Percentiles rank a stretch among this genome's conserved stretches.
Conservation (phyloP, 1,140 invertebrate species). For the Contarinia nasturtii region DNA sequence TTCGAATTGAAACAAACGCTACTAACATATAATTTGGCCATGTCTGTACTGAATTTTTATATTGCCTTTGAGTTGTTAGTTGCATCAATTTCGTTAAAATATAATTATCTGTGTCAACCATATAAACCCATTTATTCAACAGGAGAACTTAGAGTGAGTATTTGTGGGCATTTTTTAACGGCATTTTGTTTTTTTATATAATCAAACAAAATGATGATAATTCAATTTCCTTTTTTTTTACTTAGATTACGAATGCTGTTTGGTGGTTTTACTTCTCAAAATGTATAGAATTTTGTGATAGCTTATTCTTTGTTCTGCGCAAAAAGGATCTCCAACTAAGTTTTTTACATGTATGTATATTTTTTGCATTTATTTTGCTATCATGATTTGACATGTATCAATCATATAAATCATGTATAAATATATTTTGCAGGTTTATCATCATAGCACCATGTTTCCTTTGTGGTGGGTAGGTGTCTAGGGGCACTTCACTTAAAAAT, state of each 20-base stretch:
- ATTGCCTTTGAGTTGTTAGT: conserved; percentile 60
- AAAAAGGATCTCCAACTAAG: conserved; percentile 77
- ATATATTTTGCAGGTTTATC: too few relatives aligned
- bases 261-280: conserved; percentile 98
- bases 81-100: conserved; percentile 53
- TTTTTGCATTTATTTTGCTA: too few relatives aligned
- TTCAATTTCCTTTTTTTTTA: conserved; percentile 7
- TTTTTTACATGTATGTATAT: conserved; percentile 76
- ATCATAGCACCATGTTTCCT: conserved; percentile 81
- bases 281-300: conserved; percentile 82
- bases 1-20: conserved; percentile 58
- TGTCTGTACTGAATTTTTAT: conserved; percentile 69
- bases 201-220: neutral
- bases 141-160: conserved; percentile 64
- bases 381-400: too few relatives aligned
- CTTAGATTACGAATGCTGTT: conserved; percentile 75
- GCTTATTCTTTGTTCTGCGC: conserved; percentile 74
- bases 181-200: too few relatives aligned
- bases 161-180: too few relatives aligned
- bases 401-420: too few relatives aligned
- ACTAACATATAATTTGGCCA: conserved; percentile 68
- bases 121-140: conserved; percentile 60
- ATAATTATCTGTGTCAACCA: conserved; percentile 80
- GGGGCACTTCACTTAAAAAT: too few relatives aligned
- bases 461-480: conserved; percentile 91